Conservation (phyloP, 2,797 vertebrate species). For the Diglossa cyanea region DNA sequence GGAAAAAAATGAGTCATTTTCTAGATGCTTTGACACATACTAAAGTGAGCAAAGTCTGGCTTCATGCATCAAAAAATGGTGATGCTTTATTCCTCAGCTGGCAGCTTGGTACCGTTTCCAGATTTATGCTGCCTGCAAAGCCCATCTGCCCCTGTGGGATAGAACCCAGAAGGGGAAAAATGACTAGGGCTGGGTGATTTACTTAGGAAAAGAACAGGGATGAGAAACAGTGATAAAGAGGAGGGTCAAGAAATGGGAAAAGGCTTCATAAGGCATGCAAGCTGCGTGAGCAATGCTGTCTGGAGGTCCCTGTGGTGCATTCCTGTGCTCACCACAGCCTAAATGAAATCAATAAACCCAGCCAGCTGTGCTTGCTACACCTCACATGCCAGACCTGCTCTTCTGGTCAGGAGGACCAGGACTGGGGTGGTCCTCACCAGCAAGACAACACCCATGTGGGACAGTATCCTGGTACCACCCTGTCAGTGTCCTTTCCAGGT, state of each 20-base stretch:
- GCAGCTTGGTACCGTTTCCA: background rate
- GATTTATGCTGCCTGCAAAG: background rate
- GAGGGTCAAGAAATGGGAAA: background rate
- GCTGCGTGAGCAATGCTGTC: background rate
- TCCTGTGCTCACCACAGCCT: background rate
- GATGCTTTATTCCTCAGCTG: background rate
- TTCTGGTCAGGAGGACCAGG: background rate
- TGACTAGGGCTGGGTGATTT: background rate
- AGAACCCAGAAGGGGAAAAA: background rate
- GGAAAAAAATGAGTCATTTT: constrained; percentile 10
- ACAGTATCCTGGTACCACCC: background rate
- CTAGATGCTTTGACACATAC: constrained; percentile 14
- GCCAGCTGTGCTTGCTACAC: fast-evolving
- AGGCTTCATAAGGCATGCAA: background rate
- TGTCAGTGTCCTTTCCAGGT: background rate
- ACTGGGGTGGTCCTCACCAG: background rate
- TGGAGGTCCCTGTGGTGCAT: background rate
- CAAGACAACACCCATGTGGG: background rate
- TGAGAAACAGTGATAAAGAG: background rate
- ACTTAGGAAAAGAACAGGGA: background rate
- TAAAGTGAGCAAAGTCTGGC: constrained; percentile 5
- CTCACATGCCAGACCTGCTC: background rate
- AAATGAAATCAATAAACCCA: background rate
- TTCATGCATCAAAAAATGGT: background rate
- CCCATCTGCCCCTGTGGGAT: background rate